phyloP scores from a whole-genome alignment of 1,140 invertebrate species.

The Tetramorium simillimum region DNA sequence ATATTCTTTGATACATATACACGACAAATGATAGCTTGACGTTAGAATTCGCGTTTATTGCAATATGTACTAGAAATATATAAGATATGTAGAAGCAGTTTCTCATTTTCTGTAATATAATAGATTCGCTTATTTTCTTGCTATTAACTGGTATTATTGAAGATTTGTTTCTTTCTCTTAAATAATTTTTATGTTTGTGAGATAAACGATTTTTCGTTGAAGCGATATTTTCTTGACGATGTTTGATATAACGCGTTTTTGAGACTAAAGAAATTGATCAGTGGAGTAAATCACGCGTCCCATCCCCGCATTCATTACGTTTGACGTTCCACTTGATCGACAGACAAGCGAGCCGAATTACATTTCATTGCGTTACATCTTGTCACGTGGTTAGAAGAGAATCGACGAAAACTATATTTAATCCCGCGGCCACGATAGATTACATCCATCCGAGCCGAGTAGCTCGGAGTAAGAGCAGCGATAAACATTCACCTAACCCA shows the following conservation, averaged over 20 bases:
- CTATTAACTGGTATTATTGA: background rate
- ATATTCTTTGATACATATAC: background rate
- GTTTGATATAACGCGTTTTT: background rate
- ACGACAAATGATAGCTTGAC: background rate
- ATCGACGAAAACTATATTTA: background rate
- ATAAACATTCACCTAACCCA: slow-evolving; percentile 67
- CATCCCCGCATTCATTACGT: background rate
- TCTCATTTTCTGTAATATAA: background rate
- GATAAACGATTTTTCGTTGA: background rate
- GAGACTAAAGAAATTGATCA: background rate
- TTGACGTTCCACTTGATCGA: background rate
- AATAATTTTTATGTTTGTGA: background rate
- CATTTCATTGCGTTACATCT: background rate
- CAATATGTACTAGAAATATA: background rate
- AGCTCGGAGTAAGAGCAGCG: slow-evolving; percentile 24
- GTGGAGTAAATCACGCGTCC: background rate
- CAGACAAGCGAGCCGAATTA: background rate
- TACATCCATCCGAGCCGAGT: background rate
- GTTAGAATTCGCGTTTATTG: background rate
- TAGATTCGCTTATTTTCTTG: background rate
- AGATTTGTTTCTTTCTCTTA: background rate
- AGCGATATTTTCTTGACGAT: background rate
- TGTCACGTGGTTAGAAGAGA: background rate
- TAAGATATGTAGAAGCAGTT: background rate
- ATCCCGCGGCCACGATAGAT: background rate